Percentiles rank a stretch among this genome's conserved stretches.
phyloP scores from a whole-genome alignment of 2,113 vertebrate genomes.

The Pogonocichla stellata region DNA sequence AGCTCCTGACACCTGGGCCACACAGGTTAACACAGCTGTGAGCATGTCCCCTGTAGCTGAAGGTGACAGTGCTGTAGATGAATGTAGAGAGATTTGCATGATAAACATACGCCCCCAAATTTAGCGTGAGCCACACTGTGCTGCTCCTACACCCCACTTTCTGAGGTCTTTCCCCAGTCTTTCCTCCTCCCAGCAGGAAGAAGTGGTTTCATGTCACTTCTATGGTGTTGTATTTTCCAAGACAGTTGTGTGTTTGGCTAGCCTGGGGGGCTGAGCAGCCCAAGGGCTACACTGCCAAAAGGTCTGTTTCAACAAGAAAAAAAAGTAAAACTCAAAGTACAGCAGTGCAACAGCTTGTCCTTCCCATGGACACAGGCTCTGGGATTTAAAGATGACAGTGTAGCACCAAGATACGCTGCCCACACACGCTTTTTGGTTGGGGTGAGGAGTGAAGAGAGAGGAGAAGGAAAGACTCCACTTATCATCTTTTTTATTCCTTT shows the following conservation, averaged over 20 bases:
- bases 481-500: background rate
- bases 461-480: background rate
- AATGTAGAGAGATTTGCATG: background rate
- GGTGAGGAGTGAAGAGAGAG: background rate
- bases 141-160: background rate
- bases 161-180: background rate
- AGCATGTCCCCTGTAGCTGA: background rate
- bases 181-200: background rate
- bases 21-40: background rate
- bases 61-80: background rate
- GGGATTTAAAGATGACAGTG: background rate
- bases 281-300: background rate
- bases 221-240: background rate
- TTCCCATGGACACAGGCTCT: background rate
- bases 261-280: background rate
- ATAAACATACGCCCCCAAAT: background rate
- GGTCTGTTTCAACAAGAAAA: background rate
- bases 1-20: background rate
- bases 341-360: background rate
- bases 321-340: background rate
- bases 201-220: background rate
- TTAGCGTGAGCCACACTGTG: fast-evolving
- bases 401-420: background rate
- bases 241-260: background rate
- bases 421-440: background rate